Conservation (phyloP, 2,797 vertebrate genomes). For the Pelobates cultripes region DNA sequence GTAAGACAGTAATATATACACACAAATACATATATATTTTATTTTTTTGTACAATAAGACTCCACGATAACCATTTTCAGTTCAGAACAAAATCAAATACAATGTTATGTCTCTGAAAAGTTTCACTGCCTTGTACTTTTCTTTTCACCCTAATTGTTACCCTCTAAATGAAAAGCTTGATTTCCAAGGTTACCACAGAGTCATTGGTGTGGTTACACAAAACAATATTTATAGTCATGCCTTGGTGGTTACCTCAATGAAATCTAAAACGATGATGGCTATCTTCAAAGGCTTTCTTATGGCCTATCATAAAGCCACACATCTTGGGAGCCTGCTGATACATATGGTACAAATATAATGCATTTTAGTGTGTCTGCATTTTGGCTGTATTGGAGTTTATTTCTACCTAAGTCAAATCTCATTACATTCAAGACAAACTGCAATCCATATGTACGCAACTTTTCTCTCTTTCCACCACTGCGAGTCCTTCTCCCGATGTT, state of each 20-base stretch:
- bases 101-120: neutral
- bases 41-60: neutral
- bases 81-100: neutral
- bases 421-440: neutral
- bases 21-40: too few species aligned
- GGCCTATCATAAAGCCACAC: neutral
- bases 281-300: neutral
- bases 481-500: too few species aligned
- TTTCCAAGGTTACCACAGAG: conserved; percentile 29
- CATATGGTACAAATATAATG: neutral
- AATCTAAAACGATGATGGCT: conserved; percentile 35
- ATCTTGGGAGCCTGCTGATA: neutral
- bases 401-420: neutral
- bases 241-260: conserved; percentile 38
- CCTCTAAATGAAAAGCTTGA: conserved; percentile 44
- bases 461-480: too few species aligned
- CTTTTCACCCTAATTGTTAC: conserved; percentile 46
- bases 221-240: conserved; percentile 45
- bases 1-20: too few species aligned
- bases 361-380: neutral
- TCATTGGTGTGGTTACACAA: conserved; percentile 20
- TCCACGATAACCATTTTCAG: neutral
- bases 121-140: neutral
- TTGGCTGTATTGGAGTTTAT: neutral
- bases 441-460: neutral